Evolutionary conservation across 2,888 invertebrate species (phyloP).

Genomic region (Epistrophella euchroma): DNA sequence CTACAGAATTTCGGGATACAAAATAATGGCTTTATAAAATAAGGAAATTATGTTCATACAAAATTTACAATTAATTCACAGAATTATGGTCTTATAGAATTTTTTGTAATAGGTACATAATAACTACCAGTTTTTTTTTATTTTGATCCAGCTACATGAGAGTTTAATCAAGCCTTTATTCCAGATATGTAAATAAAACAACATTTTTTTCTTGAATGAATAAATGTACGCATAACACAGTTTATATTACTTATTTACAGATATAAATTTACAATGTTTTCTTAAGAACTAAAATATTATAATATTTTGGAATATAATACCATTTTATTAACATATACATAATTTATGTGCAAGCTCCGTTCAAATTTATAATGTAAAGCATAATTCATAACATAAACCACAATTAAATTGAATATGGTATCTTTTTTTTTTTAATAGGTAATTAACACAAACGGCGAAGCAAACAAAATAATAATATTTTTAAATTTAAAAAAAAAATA

Average conservation of each 20-base stretch:
- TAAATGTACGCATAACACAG: constrained; percentile 64
- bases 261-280: constrained; percentile 67
- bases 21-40: too few species aligned
- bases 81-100: too few species aligned
- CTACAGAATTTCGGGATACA: too few species aligned
- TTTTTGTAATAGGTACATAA: too few species aligned
- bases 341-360: constrained; percentile 44
- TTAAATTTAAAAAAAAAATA: constrained; percentile 40
- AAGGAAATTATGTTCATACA: too few species aligned
- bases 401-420: constrained; percentile 9
- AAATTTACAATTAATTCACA: too few species aligned
- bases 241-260: constrained; percentile 69
- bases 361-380: constrained; percentile 28
- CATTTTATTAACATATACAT: constrained; percentile 34
- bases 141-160: too few species aligned
- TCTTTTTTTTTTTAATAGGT: background rate
- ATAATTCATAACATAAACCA: constrained; percentile 31
- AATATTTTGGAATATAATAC: constrained; percentile 63
- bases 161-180: too few species aligned
- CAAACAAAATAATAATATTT: constrained; percentile 71
- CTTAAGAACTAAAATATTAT: constrained; percentile 37
- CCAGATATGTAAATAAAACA: background rate
- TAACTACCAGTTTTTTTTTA: too few species aligned
- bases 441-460: constrained; percentile 53
- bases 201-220: constrained; percentile 19